Evolutionary conservation across 2,888 invertebrate species (phyloP), one percentile per base, ranked within the genome.

Genomic region (Temnothorax ravouxi): DNA sequence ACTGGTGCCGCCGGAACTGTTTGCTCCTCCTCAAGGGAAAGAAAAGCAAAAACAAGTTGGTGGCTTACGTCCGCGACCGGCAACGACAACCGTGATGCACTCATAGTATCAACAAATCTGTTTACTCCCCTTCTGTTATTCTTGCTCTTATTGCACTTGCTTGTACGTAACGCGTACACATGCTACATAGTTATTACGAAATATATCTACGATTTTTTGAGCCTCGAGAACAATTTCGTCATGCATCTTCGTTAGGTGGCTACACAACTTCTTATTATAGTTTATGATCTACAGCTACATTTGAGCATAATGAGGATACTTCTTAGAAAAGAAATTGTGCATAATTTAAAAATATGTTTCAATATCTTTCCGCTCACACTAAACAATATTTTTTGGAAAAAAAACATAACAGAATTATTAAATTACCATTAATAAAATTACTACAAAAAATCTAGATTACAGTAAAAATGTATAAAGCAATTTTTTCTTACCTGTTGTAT

Each of bases 401-500:
- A 1, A 18, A n/a, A 64, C 2, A 29, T 56, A 34, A 29, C 9
- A 21, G 25, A 59, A 84, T 34, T 25, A n/a, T 15, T 34, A 18
- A 15, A 41, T 15, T 64, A 41, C 5, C 8, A 13, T 21, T 41
- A 18, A 29, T 71, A 74, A 21, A 66, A 84, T 56, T 52, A n/a
- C 52, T 50, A 50, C 50, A n/a, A n/a, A 34, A 34, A 52, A 34
- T 84, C 5, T 29, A 13, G 34, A 34, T 38, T 38, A 21, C n/a
- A 21, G 18, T 29, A 15, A 50, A 15, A 50, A 41, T 6, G 29
- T 13, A 47, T 2, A 77, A 15, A 94, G 92, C 87, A 29, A 67
- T 56, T 15, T 34, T 25, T 34, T 25, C 91, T 94, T 90, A 93
- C 95, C 95, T 92, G 94, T 91, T 92, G 91, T 91, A 95, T 87